Evolutionary conservation across 1,140 invertebrate genomes (phyloP).

Genomic region (Cotesia glomerata): DNA sequence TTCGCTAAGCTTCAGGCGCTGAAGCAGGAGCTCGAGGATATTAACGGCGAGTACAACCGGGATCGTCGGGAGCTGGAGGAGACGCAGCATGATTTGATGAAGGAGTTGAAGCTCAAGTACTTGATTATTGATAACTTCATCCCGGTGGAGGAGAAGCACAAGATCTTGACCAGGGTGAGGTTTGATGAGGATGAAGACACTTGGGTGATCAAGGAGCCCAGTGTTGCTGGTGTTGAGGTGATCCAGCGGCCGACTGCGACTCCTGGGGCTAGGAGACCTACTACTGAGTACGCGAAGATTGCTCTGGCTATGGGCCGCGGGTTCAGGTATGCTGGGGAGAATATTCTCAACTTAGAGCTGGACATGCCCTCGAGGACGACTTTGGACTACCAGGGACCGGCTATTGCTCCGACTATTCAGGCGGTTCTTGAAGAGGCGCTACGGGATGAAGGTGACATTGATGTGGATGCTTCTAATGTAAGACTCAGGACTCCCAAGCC

Average conservation of each 20-base stretch:
- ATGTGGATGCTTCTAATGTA: constrained; percentile 68
- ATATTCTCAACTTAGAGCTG: constrained; percentile 82
- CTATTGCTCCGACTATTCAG: constrained; percentile 74
- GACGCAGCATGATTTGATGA: constrained; percentile 78
- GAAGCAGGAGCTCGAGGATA: constrained; percentile 79
- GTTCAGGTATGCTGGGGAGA: constrained; percentile 76
- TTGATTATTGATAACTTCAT: constrained; percentile 98
- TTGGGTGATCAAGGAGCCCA: constrained; percentile 70
- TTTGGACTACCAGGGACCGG: constrained; percentile 77
- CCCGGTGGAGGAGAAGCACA: constrained; percentile 85
- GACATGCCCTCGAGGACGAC: constrained; percentile 82
- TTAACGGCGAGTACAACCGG: constrained; percentile 81
- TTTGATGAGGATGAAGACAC: constrained; percentile 90
- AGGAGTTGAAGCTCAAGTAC: constrained; percentile 79
- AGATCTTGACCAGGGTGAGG: constrained; percentile 76
- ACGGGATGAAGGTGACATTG: constrained; percentile 75
- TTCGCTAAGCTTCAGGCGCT: constrained; percentile 59
- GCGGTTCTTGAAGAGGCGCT: constrained; percentile 78
- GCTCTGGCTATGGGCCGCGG: constrained; percentile 67
- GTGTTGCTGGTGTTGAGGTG: constrained; percentile 56
- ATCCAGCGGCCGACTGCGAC: constrained; percentile 71
- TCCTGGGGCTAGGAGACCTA: constrained; percentile 70
- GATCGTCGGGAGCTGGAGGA: constrained; percentile 82
- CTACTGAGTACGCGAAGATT: constrained; percentile 76
- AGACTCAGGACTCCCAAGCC: constrained; percentile 47